These are phyloP conservation scores for Fragum whitleyi DNA, from an alignment of 2,888 invertebrate species.

Conservation along the genomic window DNA sequence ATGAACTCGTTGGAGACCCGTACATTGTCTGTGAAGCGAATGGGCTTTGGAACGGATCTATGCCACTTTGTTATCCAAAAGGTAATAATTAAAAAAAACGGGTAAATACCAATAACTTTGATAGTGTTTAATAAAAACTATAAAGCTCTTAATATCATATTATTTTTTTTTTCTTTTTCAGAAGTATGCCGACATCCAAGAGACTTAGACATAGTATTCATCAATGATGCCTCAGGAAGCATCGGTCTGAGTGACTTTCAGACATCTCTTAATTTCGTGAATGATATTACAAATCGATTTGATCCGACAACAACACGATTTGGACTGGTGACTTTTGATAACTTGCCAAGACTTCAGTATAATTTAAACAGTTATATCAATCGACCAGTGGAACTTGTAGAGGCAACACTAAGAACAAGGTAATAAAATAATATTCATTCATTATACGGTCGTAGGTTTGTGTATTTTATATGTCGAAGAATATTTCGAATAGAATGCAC, in stretches of 20 bases:
- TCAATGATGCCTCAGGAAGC: slow-evolving; percentile 1
- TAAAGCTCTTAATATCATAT: no score
- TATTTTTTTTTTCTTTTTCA: neutral
- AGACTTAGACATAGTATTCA: neutral
- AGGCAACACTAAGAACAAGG: neutral
- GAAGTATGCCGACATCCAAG: neutral
- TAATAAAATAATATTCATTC: neutral
- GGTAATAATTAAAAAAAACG: neutral
- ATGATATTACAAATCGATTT: slow-evolving; percentile 7
- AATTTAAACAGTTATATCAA: neutral
- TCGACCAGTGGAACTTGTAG: neutral
- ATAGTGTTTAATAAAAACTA: no score
- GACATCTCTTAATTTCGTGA: neutral
- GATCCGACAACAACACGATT: neutral
- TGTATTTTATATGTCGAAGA: no score
- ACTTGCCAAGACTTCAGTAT: neutral
- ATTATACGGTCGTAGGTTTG: no score
- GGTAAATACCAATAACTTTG: no score
- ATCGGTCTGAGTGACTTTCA: slow-evolving; percentile 1
- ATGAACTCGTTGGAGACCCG: neutral
- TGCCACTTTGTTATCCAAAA: slow-evolving; percentile 1
- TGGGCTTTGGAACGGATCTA: neutral
- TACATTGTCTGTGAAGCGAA: neutral
- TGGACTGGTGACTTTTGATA: neutral
- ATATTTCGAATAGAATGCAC: no score